Conservation (phyloP, 2,113 vertebrate genomes). For the Dermatemys mawii region DNA sequence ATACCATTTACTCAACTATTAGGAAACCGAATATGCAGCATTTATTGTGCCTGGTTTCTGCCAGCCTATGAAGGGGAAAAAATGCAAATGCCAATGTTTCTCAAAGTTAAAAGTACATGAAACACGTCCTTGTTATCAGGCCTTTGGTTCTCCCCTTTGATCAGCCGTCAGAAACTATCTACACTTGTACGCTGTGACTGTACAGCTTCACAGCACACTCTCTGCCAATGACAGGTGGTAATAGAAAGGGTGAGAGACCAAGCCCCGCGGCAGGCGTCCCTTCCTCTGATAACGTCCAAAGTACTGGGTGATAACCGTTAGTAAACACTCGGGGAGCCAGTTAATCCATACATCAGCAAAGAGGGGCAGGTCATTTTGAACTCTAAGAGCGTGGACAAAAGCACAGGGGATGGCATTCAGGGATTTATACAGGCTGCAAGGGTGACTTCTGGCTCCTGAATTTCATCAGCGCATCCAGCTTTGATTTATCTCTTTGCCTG, state of each 20-base stretch:
- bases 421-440: constrained; percentile 78
- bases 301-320: constrained; percentile 81
- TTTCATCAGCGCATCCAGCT: constrained; percentile 76
- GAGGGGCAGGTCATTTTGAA: constrained; percentile 80
- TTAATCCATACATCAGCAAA: constrained; percentile 84
- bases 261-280: constrained; percentile 82
- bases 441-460: constrained; percentile 76
- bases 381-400: constrained; percentile 73
- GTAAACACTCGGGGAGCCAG: constrained; percentile 84
- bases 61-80: constrained; percentile 73
- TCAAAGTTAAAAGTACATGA: constrained; percentile 85
- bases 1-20: constrained; percentile 74
- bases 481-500: constrained; percentile 78
- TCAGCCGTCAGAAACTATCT: constrained; percentile 94
- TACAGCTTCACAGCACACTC: constrained; percentile 86
- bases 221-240: constrained; percentile 89
- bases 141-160: constrained; percentile 89
- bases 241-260: constrained; percentile 89
- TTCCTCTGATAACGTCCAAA: constrained; percentile 83
- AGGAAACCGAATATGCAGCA: constrained; percentile 79
- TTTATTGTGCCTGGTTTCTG: constrained; percentile 78
- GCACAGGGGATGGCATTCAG: constrained; percentile 63
- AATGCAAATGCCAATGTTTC: constrained; percentile 80
- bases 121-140: constrained; percentile 88
- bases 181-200: constrained; percentile 78